Evolutionary conservation across 2,888 invertebrate genomes (phyloP).

Genomic region (Philopedon plagiatum): DNA sequence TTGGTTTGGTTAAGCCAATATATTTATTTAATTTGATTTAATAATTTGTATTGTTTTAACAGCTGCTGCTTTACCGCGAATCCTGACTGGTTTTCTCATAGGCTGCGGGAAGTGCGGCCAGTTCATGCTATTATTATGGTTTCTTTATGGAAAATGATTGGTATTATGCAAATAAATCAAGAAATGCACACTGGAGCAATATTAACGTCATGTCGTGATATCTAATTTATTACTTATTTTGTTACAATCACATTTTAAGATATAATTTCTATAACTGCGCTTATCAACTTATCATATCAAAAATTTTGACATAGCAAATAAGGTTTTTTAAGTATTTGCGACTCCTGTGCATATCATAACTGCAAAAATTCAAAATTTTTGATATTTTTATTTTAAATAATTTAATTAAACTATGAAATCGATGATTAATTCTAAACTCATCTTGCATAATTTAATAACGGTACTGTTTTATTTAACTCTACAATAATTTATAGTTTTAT

Average conservation of each 20-base stretch:
- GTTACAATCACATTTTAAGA: neutral
- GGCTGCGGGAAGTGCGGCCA: conserved; percentile 2
- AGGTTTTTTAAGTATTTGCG: no score
- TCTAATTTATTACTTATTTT: neutral
- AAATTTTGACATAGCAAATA: no score
- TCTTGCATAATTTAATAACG: no score
- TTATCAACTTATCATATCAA: no score
- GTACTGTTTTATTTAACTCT: no score
- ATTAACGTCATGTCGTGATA: neutral
- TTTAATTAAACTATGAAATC: neutral
- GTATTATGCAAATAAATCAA: conserved; percentile 3
- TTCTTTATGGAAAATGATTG: neutral
- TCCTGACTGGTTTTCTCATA: conserved; percentile 8
- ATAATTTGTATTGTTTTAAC: conserved; percentile 4
- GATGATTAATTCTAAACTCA: no score
- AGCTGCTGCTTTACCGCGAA: neutral
- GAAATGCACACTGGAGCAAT: neutral
- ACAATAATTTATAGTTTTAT: no score
- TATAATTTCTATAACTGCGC: neutral
- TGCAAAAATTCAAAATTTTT: no score
- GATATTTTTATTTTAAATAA: no score
- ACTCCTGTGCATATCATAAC: no score
- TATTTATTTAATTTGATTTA: no score
- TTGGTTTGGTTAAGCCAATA: no score
- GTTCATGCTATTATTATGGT: neutral